Evolutionary conservation across 2,113 vertebrate genomes (phyloP), one percentile per base, ranked within the genome.

Genomic region (Caranx ignobilis): DNA sequence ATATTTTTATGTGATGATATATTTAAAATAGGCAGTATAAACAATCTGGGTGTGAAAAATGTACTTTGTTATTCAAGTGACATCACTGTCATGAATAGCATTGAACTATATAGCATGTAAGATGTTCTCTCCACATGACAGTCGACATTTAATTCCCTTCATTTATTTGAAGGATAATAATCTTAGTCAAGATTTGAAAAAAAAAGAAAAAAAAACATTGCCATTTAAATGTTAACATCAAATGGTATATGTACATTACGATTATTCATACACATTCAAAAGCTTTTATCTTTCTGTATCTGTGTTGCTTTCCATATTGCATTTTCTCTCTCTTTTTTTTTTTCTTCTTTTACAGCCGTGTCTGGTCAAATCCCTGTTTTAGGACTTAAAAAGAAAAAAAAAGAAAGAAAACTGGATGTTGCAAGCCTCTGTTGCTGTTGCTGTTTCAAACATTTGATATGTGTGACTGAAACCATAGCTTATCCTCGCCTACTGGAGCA

Each of bases 381-480:
- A 92, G 70, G 60, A 84, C 73, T 66, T 77, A 87, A 83, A 26
- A 47, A 47, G 3, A 45, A 45, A 45, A 1, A 45, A 45, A 45
- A 45, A 9, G 12, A 45, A 45, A 45, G 12, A 45, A 47, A 77
- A 84, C 60, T 64, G 85, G 76, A 93, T 91, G 81, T 82, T 77
- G 76, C 78, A 88, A 86, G 79, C 87, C 83, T 89, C 93, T 92
- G 85, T 91, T 86, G 88, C 78, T 79, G 68, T 64, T 90, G 84
- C 86, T 65, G 77, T 88, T 85, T 89, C 79, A 88, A 88, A 83
- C 61, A 91, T 94, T 91, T 92, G 87, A 91, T 90, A 94, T 93
- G 93, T 93, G 85, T 92, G 92, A 92, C 87, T 91, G 86, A 94
- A 92, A 94, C 88, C 93, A 87, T 90, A 87, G 89, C 91, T 94